phyloP scores from a whole-genome alignment of 2,113 vertebrate species.

The Chloropsis cyanopogon region DNA sequence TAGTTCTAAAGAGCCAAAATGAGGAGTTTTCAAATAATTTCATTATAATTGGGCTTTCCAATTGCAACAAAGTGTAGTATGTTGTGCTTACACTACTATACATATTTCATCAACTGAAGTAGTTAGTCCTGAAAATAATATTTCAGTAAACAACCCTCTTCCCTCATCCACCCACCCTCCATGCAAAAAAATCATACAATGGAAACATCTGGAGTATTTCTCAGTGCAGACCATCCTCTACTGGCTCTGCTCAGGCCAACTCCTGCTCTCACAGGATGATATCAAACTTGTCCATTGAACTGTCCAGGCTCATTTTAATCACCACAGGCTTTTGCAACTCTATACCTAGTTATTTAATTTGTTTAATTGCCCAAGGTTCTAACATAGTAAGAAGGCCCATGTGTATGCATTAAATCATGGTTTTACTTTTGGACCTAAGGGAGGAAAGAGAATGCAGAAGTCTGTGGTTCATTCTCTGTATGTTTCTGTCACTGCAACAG shows the following conservation, averaged over 20 bases:
- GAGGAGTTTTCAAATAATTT: background rate
- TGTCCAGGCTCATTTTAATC: background rate
- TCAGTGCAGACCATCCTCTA: background rate
- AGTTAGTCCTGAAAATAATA: background rate
- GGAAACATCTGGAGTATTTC: background rate
- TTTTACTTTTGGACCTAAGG: background rate
- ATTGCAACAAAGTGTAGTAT: background rate
- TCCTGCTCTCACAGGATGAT: background rate
- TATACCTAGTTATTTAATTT: background rate
- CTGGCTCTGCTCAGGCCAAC: background rate
- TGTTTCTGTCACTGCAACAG: background rate
- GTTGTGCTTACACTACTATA: background rate
- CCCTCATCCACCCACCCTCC: background rate
- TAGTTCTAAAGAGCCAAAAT: background rate
- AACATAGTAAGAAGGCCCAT: background rate
- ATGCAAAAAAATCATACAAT: background rate
- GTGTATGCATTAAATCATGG: background rate
- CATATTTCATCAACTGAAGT: background rate
- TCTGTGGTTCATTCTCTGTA: background rate
- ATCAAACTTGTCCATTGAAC: background rate
- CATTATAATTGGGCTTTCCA: background rate
- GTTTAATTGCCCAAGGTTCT: background rate
- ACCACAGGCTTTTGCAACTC: background rate
- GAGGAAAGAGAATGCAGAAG: background rate
- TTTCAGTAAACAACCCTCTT: background rate